Evolutionary conservation across 2,797 vertebrate genomes (phyloP), one percentile per base, ranked within the genome.

Genomic region (Liparis tanakae): DNA sequence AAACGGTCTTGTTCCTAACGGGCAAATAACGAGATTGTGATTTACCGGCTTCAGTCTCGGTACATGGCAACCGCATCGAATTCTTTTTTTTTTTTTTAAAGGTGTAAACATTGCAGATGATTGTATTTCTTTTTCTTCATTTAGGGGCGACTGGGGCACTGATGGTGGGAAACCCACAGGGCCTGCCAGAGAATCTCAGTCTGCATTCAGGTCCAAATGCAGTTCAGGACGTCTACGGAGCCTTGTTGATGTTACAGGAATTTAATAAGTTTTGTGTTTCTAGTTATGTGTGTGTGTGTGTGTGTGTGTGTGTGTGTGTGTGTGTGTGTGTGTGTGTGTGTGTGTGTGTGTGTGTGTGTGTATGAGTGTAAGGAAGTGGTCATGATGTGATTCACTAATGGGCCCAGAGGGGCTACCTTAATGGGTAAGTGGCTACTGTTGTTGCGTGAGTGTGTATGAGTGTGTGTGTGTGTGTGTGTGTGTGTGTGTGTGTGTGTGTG

Each of bases 321-420:
- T 51, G 20, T 54, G 17, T 50, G 20, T 46, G 54, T 50, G 41
- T 36, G 15, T 48, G 55, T 65, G 44, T 68, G 54, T 58, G 48
- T 51, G 18, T 48, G 34, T 51, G 34, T 34, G 12, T 41, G 15
- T 46, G 17, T 51, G 20, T 48, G 55, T 43, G 33, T 36, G 15
- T 48, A 48, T 64, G 44, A 58, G 39, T 58, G 48, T 51, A 37
- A 69, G 64, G 67, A 70, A 77, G 74, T 73, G 85, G 88, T 91
- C 88, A 90, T 87, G 78, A 79, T 84, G 80, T 73, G 80, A 82
- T 77, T 76, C 46, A 72, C 81, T 88, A 85, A 91, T 87, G 84
- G 85, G 74, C 78, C 85, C 91, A 76, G 30, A 69, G 88, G 87
- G 88, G 44, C 70, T 72, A 80, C 59, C 68, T 74, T 91, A 91